These are phyloP conservation scores for Rhodophaea formosa DNA, from an alignment of 2,888 invertebrate genomes.

Conservation along the genomic window DNA sequence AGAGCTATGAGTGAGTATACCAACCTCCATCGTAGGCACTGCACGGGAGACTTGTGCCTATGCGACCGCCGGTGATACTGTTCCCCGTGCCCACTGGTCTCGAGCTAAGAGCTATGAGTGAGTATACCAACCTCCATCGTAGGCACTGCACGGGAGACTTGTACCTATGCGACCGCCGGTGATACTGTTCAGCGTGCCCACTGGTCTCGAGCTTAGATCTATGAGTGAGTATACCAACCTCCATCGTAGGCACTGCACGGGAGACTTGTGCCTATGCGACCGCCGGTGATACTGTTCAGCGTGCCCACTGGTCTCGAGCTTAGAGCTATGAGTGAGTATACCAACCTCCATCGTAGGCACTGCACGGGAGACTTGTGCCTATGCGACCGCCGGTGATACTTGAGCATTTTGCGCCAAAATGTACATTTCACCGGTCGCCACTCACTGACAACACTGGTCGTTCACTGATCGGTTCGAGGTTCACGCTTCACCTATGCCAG, in stretches of 20 bases:
- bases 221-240: conserved; percentile 60
- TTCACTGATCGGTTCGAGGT: conserved; percentile 31
- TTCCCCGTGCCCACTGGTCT: no score
- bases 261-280: conserved; percentile 75
- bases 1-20: no score
- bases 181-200: no score
- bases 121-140: conserved; percentile 60
- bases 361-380: conserved; percentile 76
- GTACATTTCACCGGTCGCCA: conserved; percentile 68
- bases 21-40: no score
- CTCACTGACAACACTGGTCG: conserved; percentile 33
- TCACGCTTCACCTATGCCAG: background rate
- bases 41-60: no score
- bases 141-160: no score
- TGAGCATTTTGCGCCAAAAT: conserved; percentile 79
- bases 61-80: no score
- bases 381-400: conserved; percentile 78
- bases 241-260: conserved; percentile 77
- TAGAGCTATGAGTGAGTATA: no score
- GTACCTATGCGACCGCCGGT: no score
- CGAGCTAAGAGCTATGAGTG: no score
- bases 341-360: conserved; percentile 76
- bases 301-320: no score
- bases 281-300: conserved; percentile 80
- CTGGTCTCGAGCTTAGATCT: no score